Conservation (phyloP, 2,888 invertebrate genomes). For the Melanophora roralis region DNA sequence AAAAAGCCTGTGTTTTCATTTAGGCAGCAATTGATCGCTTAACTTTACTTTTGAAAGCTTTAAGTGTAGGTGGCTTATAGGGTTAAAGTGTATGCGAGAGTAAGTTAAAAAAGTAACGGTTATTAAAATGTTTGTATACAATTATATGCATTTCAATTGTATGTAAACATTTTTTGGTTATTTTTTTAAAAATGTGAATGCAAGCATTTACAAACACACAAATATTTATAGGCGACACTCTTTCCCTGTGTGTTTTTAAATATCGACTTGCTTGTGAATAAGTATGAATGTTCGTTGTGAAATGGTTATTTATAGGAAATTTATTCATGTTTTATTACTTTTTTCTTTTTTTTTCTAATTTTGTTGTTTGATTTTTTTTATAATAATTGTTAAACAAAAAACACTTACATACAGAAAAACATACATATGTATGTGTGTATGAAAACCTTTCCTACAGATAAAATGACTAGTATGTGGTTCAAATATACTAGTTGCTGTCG, state of each 20-base stretch:
- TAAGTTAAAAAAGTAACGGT: slow-evolving; percentile 39
- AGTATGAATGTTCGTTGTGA: slow-evolving; percentile 56
- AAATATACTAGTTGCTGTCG: no score
- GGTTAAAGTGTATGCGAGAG: not conserved
- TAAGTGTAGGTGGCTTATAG: slow-evolving; percentile 33
- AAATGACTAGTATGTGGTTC: no score
- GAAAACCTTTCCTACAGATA: no score
- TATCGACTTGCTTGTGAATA: slow-evolving; percentile 29
- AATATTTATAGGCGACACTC: not conserved
- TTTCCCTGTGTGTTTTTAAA: no score
- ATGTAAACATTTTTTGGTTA: no score
- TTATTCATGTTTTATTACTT: slow-evolving; percentile 61
- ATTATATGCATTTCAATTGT: slow-evolving; percentile 28
- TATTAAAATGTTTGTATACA: slow-evolving; percentile 56
- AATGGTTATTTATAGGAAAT: slow-evolving; percentile 63
- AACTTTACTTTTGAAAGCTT: not conserved
- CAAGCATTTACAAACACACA: not conserved
- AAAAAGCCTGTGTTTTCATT: slow-evolving; percentile 29
- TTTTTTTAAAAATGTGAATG: no score
- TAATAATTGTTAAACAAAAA: no score
- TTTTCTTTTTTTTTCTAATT: not conserved
- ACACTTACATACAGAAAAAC: not conserved
- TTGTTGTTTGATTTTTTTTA: not conserved
- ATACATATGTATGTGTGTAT: not conserved
- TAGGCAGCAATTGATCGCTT: slow-evolving; percentile 42